Evolutionary conservation across 2,113 vertebrate species (phyloP), one percentile per base, ranked within the genome.

Genomic region (Nesoenas mayeri): DNA sequence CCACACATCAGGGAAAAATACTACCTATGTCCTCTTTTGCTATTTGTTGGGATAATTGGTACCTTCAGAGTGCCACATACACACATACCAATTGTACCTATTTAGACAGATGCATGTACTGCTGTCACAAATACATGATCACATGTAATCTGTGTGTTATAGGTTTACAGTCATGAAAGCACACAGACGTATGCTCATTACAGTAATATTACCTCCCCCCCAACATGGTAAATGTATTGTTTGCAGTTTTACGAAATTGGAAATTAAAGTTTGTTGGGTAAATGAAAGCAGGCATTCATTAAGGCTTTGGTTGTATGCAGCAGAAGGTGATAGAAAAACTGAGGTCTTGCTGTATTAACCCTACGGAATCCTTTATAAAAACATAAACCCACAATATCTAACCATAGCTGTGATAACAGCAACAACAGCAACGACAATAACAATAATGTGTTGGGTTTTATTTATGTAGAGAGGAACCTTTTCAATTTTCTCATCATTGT

Each of bases 401-500:
- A 79, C 89, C 34, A 38, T 6, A 57, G 17, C 40, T 90, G 54
- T 92, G 88, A 83, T 70, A 69, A 22, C 31, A 73, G 73, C 87
- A 89, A 81, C 66, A 89, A 10, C 10, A 57, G 32, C 56, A 92
- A 44, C 38, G 92, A 64, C 42, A 67, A 54, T 21, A 85, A 56
- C 48, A 65, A 74, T 65, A 80, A 36, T 51, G 20, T 80, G 7
- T 54, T n/a, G n/a, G 3, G 1, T 28, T 54, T 80, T 50, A 50
- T 85, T 90, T 95, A 85, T 62, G 25, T 61, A 24, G 48, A 47
- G 40, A 95, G 50, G 21, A 92, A 91, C 57, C 58, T 83, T 78
- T 95, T 95, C 92, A 93, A 85, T 53, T 92, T 97, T 95, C 92
- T 97, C 53, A 95, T 93, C 73, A 70, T 75, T 65, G 17, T 95